Evolutionary conservation across 2,113 vertebrate genomes (phyloP).

Genomic region (Elephantulus edwardii): DNA sequence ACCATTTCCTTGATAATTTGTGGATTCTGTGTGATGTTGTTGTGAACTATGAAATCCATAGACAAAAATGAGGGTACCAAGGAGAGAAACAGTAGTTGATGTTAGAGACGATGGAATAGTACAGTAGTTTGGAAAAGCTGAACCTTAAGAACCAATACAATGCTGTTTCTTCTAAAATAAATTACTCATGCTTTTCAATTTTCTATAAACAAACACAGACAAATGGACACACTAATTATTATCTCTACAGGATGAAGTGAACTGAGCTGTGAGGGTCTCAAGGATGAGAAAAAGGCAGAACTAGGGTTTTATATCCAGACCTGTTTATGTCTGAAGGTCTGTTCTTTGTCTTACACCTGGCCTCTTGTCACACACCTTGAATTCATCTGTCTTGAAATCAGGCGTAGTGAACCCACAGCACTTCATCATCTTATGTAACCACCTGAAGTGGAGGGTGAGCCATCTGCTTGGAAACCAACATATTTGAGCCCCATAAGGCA

Average conservation of each 20-base stretch:
- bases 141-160: too few species aligned
- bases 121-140: background rate
- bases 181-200: background rate
- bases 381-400: constrained; percentile 52
- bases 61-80: background rate
- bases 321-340: background rate
- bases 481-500: constrained; percentile 71
- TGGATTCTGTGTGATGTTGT: background rate
- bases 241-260: background rate
- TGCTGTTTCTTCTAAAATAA: too few species aligned
- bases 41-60: background rate
- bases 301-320: background rate
- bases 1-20: background rate
- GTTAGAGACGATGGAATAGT: background rate
- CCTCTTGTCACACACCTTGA: background rate
- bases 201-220: background rate
- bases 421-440: constrained; percentile 67
- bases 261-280: background rate
- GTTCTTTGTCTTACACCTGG: background rate
- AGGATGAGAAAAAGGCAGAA: constrained; percentile 15
- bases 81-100: background rate
- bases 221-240: background rate
- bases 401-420: background rate
- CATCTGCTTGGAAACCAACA: constrained; percentile 69
- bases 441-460: constrained; percentile 53